Evolutionary conservation across 2,888 invertebrate species (phyloP), one percentile per base, ranked within the genome.

Genomic region (Leptopilina myrica): DNA sequence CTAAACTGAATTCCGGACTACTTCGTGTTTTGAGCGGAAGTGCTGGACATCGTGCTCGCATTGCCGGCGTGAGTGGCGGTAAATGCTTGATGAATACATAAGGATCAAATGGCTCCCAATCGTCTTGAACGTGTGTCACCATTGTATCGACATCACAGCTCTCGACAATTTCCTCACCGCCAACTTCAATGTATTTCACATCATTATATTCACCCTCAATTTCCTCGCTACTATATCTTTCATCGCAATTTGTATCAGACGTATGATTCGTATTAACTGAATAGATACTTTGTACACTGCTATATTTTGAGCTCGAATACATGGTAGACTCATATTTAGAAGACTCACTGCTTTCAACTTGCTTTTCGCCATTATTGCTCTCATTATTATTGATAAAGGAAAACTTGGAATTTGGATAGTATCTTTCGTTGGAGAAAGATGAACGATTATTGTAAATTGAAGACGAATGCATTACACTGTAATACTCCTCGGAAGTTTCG

Each of bases 1-100:
- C 97, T 92, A 98, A 93, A 92, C 98, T 98, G 85, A 98, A 98
- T 90, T 98, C 97, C 0, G 98, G 98, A 87, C 97, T 97, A 88
- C 97, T 97, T 76, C 98, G 93, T 0, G 98, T 98, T 91, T 97
- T 97, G 64, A 98, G 93, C 0, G 98, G 98, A 79, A 98, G 92
- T 2, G 98, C 98, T 2, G 97, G 97, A 87, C 95, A 95, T 5
- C 94, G 91, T 1, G 95, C 94, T 84, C 95, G 92, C 94, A 96
- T 95, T 84, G 96, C 96, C 67, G 95, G 94, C 0, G 96, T 96
- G 46, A 96, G 92, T 11, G 97, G 97, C 49, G 97, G 97, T 86
- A 98, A 94, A 92, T 97, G 97, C 91, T 98, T 97, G 83, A 98
- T 98, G 91, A 98, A 98, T 79, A 96, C 93, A 86, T 97, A 97